These are phyloP conservation scores for Eira barbara DNA, from an alignment of 2,113 vertebrate genomes.

Conservation along the genomic window DNA sequence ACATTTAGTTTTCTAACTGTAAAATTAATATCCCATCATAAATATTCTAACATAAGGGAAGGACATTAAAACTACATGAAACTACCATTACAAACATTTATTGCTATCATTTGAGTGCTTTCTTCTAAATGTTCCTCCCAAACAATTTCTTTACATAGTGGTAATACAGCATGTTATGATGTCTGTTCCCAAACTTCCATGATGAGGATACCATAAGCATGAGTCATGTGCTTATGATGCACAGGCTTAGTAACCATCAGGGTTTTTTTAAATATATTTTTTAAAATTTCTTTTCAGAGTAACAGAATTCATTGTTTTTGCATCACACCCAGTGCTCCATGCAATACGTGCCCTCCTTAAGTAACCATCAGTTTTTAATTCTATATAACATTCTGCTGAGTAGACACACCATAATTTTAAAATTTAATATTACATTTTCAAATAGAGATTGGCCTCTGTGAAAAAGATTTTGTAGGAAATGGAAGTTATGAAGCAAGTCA, in stretches of 20 bases:
- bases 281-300: too few species aligned
- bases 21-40: not conserved
- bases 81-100: not conserved
- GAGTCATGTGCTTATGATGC: not conserved
- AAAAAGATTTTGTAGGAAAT: not conserved
- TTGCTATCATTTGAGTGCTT: not conserved
- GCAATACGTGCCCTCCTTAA: not conserved
- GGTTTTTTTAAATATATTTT: too few species aligned
- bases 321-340: too few species aligned
- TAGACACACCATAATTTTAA: not conserved
- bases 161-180: not conserved
- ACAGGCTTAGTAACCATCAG: not conserved
- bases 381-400: not conserved
- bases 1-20: not conserved
- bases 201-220: not conserved
- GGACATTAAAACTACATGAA: not conserved
- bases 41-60: not conserved
- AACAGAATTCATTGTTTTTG: too few species aligned
- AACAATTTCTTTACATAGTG: not conserved
- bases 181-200: not conserved
- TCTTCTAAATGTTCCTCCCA: not conserved
- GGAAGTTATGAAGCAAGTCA: not conserved
- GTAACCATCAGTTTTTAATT: not conserved
- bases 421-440: not conserved
- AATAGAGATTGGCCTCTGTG: not conserved